These are phyloP conservation scores for Bubo bubo DNA, from an alignment of 2,113 vertebrate genomes.

Conservation along the genomic window DNA sequence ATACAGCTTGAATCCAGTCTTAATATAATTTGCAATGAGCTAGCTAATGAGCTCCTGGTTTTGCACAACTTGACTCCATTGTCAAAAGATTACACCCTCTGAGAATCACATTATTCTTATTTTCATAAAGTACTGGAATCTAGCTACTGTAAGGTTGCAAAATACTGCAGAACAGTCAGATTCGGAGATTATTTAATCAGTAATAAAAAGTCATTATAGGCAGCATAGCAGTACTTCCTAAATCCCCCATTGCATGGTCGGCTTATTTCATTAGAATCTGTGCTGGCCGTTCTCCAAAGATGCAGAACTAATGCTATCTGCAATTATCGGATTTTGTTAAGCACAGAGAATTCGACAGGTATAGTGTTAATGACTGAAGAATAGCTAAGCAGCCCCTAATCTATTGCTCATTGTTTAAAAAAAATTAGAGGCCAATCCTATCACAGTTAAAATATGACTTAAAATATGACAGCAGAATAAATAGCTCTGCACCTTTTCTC, in stretches of 20 bases:
- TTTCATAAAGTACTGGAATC: conserved; percentile 35
- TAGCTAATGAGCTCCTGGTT: conserved; percentile 62
- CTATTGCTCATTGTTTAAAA: not conserved
- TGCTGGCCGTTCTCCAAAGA: conserved; percentile 68
- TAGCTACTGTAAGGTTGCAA: conserved; percentile 33
- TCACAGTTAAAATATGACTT: not conserved
- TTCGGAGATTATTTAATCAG: conserved; percentile 66
- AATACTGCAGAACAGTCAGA: conserved; percentile 47
- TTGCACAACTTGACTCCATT: conserved; percentile 65
- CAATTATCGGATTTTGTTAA: conserved; percentile 45
- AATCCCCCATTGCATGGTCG: conserved; percentile 30
- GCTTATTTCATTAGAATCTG: conserved; percentile 72
- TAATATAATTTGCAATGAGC: not conserved
- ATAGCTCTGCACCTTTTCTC: not conserved
- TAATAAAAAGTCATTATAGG: conserved; percentile 49
- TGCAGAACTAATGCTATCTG: conserved; percentile 55
- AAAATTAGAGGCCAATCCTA: not conserved
- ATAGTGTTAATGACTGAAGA: conserved; percentile 49
- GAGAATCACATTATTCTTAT: conserved; percentile 31
- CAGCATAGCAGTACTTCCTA: conserved; percentile 61
- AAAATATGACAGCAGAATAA: conserved; percentile 12
- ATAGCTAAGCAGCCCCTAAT: not conserved
- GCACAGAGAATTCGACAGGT: conserved; percentile 19
- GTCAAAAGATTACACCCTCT: conserved; percentile 47
- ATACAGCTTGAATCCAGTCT: not conserved